Evolutionary conservation across 2,797 vertebrate species (phyloP), one percentile per base, ranked within the genome.

Genomic region (Tragelaphus oryx): DNA sequence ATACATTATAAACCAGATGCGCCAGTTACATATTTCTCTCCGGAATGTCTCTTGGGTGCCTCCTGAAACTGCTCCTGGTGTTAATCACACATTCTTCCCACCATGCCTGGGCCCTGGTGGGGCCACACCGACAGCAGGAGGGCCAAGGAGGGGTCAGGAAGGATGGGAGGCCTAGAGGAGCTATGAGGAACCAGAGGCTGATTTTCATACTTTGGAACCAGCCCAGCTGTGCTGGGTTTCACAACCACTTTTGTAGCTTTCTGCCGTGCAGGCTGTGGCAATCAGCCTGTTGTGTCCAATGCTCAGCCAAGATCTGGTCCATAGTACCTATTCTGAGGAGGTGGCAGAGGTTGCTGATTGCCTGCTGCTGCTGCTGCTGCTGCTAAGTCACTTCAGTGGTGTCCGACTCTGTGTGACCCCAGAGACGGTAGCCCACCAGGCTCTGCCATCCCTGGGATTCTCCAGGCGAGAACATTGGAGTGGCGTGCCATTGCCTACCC

Each of bases 1-100:
- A 97, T 94, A 97, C 97, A 98, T 91, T 97, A 97, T 95, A 95
- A 98, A 84, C 93, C 86, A 95, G 97, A 97, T 93, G 93, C 81
- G 65, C 71, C 24, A 0, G 92, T 93, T 90, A 95, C 95, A 91
- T 95, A 97, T 97, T 95, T 97, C 96, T 97, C 87, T 79, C 57
- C 24, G 44, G 93, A 94, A 74, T 18, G 20, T 52, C 95, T 93
- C 93, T 84, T 28, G 16, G 85, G 76, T 80, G 60, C 86, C 87
- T 94, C 87, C 68, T 75, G 76, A 75, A 96, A 92, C 65, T 28
- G 55, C 80, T 46, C 5, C 44, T 89, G 52, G 24, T 92, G 62
- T 97, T 95, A 97, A 94, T 96, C 90, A 95, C 62, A 93, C 68
- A 55, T 90, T 91, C 46, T 89, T 84, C 68, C 85, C 71, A 78